Evolutionary conservation across 2,888 invertebrate genomes (phyloP).

Genomic region (Melanostoma mellinum): DNA sequence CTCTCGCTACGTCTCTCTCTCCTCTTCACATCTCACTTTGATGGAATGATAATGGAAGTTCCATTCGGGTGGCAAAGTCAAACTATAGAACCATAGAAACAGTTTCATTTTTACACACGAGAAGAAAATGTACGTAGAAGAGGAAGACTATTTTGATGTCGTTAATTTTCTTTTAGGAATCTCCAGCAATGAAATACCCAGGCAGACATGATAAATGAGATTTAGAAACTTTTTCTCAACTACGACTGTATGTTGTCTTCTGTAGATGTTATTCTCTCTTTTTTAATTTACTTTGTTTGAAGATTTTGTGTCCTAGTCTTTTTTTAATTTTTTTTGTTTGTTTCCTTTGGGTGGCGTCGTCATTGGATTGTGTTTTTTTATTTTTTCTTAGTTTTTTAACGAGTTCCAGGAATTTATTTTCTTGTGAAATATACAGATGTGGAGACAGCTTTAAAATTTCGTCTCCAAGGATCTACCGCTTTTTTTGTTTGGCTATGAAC

Average conservation of each 20-base stretch:
- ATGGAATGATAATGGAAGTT: constrained; percentile 63
- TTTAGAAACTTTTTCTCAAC: constrained; percentile 60
- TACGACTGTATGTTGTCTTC: constrained; percentile 16
- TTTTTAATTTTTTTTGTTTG: too few relatives aligned
- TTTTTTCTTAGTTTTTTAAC: too few relatives aligned
- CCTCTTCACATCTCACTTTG: constrained; percentile 46
- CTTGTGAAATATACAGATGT: too few relatives aligned
- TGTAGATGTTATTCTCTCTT: neutral
- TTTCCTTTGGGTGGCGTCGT: too few relatives aligned
- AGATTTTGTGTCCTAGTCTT: too few relatives aligned
- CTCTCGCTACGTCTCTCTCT: too few relatives aligned
- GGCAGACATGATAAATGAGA: constrained; percentile 69
- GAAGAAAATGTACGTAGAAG: neutral
- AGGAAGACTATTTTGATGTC: constrained; percentile 42
- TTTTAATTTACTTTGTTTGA: constrained; percentile 10
- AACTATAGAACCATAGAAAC: neutral
- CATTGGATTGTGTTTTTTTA: too few relatives aligned
- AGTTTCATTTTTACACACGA: neutral
- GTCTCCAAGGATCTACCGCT: too few relatives aligned
- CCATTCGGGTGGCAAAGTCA: constrained; percentile 22
- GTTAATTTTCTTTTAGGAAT: constrained; percentile 63
- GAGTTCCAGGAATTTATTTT: too few relatives aligned
- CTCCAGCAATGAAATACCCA: constrained; percentile 49
- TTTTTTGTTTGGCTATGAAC: too few relatives aligned
- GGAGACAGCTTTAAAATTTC: too few relatives aligned